These are phyloP conservation scores for Fragum whitleyi DNA, from an alignment of 2,888 invertebrate genomes.

Conservation along the genomic window DNA sequence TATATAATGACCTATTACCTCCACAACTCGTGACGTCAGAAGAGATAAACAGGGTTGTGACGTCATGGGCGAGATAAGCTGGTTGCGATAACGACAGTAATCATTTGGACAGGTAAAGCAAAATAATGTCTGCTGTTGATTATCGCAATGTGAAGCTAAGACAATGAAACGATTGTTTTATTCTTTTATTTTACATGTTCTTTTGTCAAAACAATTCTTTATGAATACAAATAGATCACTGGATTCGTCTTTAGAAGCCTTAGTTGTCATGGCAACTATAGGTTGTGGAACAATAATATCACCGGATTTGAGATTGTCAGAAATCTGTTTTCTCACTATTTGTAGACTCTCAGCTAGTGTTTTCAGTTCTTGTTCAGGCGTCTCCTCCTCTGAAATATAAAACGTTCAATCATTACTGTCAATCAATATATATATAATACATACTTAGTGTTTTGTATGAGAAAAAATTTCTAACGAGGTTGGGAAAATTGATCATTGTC, in stretches of 20 bases:
- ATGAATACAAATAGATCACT: conserved; percentile 64
- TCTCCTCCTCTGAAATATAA: neutral
- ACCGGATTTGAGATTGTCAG: conserved; percentile 56
- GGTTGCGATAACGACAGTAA: no score
- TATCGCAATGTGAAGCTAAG: no score
- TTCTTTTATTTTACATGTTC: no score
- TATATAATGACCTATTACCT: no score
- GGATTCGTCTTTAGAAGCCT: conserved; percentile 63
- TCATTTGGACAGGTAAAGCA: no score
- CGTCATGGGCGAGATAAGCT: no score
- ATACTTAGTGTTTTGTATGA: no score
- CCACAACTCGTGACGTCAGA: no score
- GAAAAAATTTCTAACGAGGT: neutral
- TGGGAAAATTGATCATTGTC: neutral
- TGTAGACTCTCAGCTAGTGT: conserved; percentile 36
- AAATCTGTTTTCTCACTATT: conserved; percentile 39
- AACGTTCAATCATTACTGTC: neutral
- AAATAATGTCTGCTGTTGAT: no score
- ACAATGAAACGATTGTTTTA: no score
- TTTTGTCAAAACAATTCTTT: conserved; percentile 23
- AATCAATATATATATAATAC: no score
- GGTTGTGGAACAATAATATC: conserved; percentile 41
- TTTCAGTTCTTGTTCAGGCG: conserved; percentile 22
- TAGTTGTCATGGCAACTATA: conserved; percentile 47
- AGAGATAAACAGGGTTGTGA: no score